phyloP scores from a whole-genome alignment of 2,888 invertebrate genomes.

The Leptarthrus brevirostris region DNA sequence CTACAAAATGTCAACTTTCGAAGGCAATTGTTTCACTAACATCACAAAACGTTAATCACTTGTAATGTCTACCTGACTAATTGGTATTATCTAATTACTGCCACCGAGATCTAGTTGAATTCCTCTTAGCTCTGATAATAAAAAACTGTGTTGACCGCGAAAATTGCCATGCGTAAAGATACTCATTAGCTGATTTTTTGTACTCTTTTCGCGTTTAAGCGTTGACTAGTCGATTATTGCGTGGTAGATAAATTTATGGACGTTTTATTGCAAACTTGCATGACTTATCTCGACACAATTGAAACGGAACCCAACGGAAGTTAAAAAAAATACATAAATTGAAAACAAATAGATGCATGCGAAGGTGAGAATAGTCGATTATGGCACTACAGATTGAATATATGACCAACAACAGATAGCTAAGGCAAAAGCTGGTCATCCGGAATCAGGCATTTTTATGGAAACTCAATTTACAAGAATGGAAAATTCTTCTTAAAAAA shows the following conservation, averaged over 20 bases:
- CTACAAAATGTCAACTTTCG: too few species aligned
- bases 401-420: too few species aligned
- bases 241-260: neutral
- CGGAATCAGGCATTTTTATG: too few species aligned
- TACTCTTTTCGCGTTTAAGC: neutral
- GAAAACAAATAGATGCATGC: too few species aligned
- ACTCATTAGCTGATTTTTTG: neutral
- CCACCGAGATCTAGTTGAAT: conserved; percentile 2
- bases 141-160: conserved; percentile 33
- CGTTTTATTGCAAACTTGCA: neutral
- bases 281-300: neutral
- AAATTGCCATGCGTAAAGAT: conserved; percentile 24
- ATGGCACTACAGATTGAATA: too few species aligned
- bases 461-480: too few species aligned
- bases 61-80: neutral
- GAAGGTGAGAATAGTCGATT: too few species aligned
- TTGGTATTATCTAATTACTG: neutral
- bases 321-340: too few species aligned
- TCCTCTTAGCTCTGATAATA: neutral
- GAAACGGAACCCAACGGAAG: neutral
- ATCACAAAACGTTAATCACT: conserved; percentile 12
- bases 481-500: too few species aligned
- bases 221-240: neutral
- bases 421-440: too few species aligned
- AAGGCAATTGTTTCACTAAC: too few species aligned